Base-by-base conservation (phyloP, 1,140 invertebrate genomes). In the Linepithema humile region DNA sequence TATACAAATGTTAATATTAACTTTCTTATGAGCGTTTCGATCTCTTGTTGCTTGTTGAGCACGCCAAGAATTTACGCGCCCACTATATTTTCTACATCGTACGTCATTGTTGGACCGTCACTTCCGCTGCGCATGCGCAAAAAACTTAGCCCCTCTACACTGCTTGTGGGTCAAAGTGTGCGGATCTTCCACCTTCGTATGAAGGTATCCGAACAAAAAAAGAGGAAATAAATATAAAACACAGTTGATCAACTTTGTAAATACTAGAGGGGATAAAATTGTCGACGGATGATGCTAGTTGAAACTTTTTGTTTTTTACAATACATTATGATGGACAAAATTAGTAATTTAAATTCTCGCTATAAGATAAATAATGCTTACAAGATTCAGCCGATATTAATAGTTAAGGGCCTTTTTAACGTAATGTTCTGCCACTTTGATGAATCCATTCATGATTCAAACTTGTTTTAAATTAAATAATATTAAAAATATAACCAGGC, bases 101-200 rank as follows among this genome's bases (percentile, higher is more conserved):
- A n/a, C n/a, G n/a, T n/a, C n/a, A n/a, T n/a, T n/a, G n/a, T n/a
- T n/a, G n/a, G n/a, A n/a, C n/a, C n/a, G n/a, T n/a, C n/a, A n/a
- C n/a, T n/a, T n/a, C n/a, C n/a, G n/a, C n/a, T n/a, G n/a, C n/a
- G n/a, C n/a, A n/a, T n/a, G n/a, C n/a, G n/a, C n/a, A n/a, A n/a
- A n/a, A n/a, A n/a, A n/a, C n/a, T n/a, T n/a, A n/a, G n/a, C n/a
- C n/a, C n/a, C n/a, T n/a, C n/a, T n/a, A n/a, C n/a, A n/a, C 90
- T 89, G 90, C 92, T 93, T 92, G 91, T 92, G 92, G 90, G 91
- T 92, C 92, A 92, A 91, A 88, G 90, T 93, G 91, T 92, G 92
- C 85, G 91, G 89, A 89, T 9, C 23, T 87, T 86, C 87, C 78
- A 85, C 87, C 74, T 88, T 64, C 40, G 20, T 40, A 38, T 57